Conservation (phyloP, 2,113 vertebrate species). For the Regulus satrapa region DNA sequence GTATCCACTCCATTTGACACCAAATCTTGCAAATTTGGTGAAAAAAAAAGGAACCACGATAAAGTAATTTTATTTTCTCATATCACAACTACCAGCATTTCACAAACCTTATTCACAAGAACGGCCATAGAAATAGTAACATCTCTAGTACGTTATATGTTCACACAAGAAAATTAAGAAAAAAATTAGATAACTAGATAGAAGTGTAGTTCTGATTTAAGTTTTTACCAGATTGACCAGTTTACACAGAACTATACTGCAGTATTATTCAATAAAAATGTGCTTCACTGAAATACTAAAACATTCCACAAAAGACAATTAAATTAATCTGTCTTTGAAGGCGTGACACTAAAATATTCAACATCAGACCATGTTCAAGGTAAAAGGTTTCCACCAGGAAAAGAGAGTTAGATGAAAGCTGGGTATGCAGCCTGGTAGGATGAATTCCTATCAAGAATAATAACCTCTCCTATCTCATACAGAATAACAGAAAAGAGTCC, state of each 20-base stretch:
- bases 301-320: neutral
- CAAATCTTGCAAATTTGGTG: neutral
- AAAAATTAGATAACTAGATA: neutral
- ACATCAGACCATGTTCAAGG: neutral
- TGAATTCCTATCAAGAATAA: neutral
- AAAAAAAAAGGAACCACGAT: neutral
- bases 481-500: neutral
- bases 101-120: neutral
- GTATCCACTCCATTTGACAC: neutral
- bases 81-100: neutral
- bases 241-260: neutral
- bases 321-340: neutral
- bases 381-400: neutral
- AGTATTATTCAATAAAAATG: neutral
- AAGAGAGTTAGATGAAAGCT: neutral
- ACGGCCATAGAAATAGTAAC: neutral
- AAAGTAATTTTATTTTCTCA: neutral
- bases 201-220: neutral
- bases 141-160: neutral
- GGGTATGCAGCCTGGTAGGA: neutral
- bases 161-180: neutral
- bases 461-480: fast-evolving
- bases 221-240: neutral
- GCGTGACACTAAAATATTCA: neutral
- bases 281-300: neutral